phyloP scores from a whole-genome alignment of 1,140 invertebrate species.

The Eurosta solidaginis region DNA sequence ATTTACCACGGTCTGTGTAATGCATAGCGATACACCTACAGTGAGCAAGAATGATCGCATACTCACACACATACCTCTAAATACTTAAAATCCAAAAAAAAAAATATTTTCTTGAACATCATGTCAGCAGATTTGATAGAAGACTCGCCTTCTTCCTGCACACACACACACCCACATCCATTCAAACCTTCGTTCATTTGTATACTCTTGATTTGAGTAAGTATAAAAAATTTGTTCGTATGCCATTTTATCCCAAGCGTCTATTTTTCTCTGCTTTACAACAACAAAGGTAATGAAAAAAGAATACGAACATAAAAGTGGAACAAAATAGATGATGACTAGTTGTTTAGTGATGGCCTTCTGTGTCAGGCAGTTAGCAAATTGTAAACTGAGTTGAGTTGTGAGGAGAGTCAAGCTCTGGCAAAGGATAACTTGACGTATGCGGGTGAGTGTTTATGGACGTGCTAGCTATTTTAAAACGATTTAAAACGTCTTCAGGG shows the following conservation, averaged over 20 bases:
- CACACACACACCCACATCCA: too few species aligned
- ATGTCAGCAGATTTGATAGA: slow-evolving; percentile 14
- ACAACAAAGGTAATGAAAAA: not conserved
- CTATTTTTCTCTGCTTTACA: not conserved
- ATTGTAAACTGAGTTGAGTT: not conserved
- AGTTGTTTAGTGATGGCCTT: not conserved
- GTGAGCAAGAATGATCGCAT: too few species aligned
- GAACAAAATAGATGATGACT: not conserved
- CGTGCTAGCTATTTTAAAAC: slow-evolving; percentile 14
- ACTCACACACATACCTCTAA: not conserved
- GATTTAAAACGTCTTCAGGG: not conserved
- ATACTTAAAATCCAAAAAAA: not conserved
- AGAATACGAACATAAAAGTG: not conserved
- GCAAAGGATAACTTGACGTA: not conserved
- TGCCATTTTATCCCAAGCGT: slow-evolving; percentile 1
- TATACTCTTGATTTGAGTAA: not conserved
- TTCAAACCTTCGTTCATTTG: too few species aligned
- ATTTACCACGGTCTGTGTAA: not conserved
- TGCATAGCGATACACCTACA: too few species aligned
- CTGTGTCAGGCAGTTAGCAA: not conserved
- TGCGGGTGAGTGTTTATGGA: not conserved
- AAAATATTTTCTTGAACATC: not conserved
- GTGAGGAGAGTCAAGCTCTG: not conserved
- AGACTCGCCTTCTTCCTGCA: too few species aligned
- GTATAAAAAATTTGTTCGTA: slow-evolving; percentile 13